Percentiles rank a stretch among this genome's conserved stretches.
Conservation (phyloP, 2,113 vertebrate genomes). For the Stomatorhinus ivindoensis region DNA sequence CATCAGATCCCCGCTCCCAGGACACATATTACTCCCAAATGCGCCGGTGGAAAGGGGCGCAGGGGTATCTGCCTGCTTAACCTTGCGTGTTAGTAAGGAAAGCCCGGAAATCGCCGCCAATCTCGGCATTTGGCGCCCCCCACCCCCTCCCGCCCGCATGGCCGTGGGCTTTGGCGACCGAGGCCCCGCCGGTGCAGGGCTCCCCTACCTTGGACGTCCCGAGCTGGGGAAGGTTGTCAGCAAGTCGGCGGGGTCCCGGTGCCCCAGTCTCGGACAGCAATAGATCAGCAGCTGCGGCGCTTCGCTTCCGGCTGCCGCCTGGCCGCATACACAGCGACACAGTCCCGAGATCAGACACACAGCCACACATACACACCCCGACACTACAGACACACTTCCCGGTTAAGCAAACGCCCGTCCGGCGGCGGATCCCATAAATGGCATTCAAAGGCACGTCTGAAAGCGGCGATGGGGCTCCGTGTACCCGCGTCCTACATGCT, state of each 20-base stretch:
- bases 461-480: not conserved
- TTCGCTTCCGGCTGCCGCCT: constrained; percentile 19
- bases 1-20: constrained; percentile 14
- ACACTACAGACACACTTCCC: not conserved
- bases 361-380: not conserved
- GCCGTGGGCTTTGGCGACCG: not conserved
- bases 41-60: not conserved
- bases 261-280: not conserved
- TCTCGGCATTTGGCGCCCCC: not conserved
- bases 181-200: constrained; percentile 12
- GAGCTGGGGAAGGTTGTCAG: not conserved
- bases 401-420: not conserved
- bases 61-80: not conserved
- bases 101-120: not conserved
- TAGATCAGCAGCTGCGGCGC: constrained; percentile 21
- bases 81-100: not conserved
- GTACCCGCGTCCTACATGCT: not conserved
- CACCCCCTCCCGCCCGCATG: not conserved
- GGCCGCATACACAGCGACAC: constrained; percentile 9
- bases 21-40: not conserved
- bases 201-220: not conserved
- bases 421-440: not conserved
- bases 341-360: not conserved
- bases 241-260: not conserved
- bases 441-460: not conserved